Percentiles rank a stretch among this genome's conserved stretches.
Evolutionary conservation across 2,113 vertebrate species (phyloP).

Genomic region (Myotis davidii): DNA sequence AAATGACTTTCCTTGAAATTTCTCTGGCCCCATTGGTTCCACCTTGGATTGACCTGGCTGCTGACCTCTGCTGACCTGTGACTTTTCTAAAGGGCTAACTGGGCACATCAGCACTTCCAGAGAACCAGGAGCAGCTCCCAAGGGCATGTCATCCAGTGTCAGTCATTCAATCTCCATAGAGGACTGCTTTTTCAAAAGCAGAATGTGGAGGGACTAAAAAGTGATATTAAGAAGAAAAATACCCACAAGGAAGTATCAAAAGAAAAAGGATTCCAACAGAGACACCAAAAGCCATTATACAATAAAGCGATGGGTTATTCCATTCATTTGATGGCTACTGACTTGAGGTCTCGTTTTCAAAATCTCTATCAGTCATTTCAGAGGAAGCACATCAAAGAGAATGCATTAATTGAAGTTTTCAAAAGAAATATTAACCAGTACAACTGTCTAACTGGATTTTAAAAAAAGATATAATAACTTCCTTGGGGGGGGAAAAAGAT

Average conservation of each 20-base stretch:
- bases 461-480: neutral
- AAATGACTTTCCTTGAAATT: constrained; percentile 34
- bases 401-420: neutral
- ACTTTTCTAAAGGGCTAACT: constrained; percentile 32
- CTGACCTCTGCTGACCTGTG: constrained; percentile 22
- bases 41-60: neutral
- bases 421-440: neutral
- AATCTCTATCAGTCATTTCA: neutral
- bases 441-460: constrained; percentile 32
- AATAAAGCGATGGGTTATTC: constrained; percentile 11
- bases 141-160: neutral
- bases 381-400: constrained; percentile 51
- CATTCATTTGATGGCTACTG: constrained; percentile 39
- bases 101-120: neutral
- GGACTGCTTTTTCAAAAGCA: neutral
- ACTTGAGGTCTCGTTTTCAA: neutral
- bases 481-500: neutral
- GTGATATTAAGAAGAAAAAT: constrained; percentile 16
- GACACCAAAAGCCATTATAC: neutral
- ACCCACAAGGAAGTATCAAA: neutral
- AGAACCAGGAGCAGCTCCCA: neutral
- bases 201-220: neutral
- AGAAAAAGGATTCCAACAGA: neutral
- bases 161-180: constrained; percentile 11
- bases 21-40: neutral